Conservation (phyloP, 2,888 invertebrate species). For the Notodonta ziczac region DNA sequence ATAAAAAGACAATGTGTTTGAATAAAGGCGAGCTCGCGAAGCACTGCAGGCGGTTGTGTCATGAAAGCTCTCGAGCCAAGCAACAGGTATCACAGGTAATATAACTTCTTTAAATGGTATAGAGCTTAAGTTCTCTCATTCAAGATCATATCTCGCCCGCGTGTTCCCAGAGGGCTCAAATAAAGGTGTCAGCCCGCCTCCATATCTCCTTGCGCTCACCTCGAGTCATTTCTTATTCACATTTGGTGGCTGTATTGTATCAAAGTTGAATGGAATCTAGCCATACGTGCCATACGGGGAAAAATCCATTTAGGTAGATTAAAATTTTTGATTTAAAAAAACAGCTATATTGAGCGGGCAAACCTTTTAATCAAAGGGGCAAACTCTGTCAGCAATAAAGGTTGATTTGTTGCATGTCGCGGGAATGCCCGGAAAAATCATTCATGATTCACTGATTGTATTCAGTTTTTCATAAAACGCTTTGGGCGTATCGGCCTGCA, state of each 20-base stretch:
- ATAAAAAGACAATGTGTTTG: slow-evolving; percentile 36
- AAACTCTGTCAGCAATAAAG: slow-evolving; percentile 26
- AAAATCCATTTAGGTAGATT: neutral
- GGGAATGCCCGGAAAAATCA: slow-evolving; percentile 24
- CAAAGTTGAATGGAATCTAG: slow-evolving; percentile 17
- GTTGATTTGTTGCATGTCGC: slow-evolving; percentile 23
- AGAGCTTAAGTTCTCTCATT: slow-evolving; percentile 25
- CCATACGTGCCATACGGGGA: slow-evolving; percentile 11
- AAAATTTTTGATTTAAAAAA: slow-evolving; percentile 8
- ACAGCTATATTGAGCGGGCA: slow-evolving; percentile 21
- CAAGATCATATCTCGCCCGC: slow-evolving; percentile 15
- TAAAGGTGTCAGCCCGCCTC: slow-evolving; percentile 12
- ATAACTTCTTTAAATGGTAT: slow-evolving; percentile 2
- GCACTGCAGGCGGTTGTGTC: slow-evolving; percentile 36
- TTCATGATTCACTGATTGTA: slow-evolving; percentile 28
- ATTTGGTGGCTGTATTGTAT: slow-evolving; percentile 13
- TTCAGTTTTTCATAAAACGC: slow-evolving; percentile 7
- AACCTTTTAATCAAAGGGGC: slow-evolving; percentile 1
- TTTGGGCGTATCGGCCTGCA: no score
- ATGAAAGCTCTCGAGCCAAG: slow-evolving; percentile 36
- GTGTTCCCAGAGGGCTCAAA: slow-evolving; percentile 4
- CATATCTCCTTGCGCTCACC: slow-evolving; percentile 14
- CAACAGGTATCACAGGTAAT: slow-evolving; percentile 43
- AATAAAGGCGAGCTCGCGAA: slow-evolving; percentile 20
- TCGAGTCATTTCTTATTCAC: slow-evolving; percentile 26